Evolutionary conservation across 53 echinoderm and acorn worm genomes (phyloP), one percentile per base, ranked within the genome.

Genomic region (Apostichopus leukothele): DNA sequence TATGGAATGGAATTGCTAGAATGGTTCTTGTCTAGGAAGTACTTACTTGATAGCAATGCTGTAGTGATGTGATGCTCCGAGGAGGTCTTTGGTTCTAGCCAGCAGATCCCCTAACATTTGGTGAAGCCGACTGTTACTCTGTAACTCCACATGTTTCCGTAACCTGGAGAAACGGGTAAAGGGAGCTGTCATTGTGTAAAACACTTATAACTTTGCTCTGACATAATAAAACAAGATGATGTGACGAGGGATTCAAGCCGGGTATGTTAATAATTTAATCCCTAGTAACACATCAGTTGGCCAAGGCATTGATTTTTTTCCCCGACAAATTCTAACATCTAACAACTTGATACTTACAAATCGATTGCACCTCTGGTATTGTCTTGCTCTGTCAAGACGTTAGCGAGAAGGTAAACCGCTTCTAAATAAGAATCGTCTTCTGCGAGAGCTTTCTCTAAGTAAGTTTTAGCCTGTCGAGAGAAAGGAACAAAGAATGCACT

Each of bases 31-130:
- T 39, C 39, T 39, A 39, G 39, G 39, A 39, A 39, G 39, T 39
- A 39, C 91, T 76, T 84, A 97, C 97, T 91, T 95, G 74, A 97
- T 92, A 10, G 97, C 94, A 61, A 95, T 93, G 74, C 92, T 94
- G 88, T 97, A 97, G 89, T 97, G 98, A 76, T 97, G 93, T 50
- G 95, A 88, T 3, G 98, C 98, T 16, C 95, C 98, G 50, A 94
- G 95, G 5, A 92, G 90, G 52, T 97, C 98, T 91, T 93, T 95
- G 53, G 94, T 94, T 54, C 83, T 83, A 0, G 89, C 90, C 74
- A 97, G 83, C 60, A 75, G 94, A 23, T 97, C 98, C 39, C 93
- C 98, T 74, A 97, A 55, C 94, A 95, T 97, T 91, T 97, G 98
- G 88, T 97, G 98, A 9, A 97, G 84, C 67, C 93, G 90, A 79